phyloP scores from a whole-genome alignment of 2,113 vertebrate genomes.

The Chrysochloris asiatica region DNA sequence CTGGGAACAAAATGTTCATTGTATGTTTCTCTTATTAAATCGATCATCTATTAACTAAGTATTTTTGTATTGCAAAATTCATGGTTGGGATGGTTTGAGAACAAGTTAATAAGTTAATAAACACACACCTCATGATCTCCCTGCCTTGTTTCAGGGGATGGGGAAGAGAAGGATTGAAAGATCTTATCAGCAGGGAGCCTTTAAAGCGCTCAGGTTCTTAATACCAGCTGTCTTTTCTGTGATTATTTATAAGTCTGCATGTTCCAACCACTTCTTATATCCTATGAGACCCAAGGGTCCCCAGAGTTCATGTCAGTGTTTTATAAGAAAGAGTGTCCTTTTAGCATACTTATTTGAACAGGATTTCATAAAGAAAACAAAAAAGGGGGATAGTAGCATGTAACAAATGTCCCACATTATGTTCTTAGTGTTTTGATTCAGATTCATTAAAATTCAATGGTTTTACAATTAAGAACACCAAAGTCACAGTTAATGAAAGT shows the following conservation, averaged over 20 bases:
- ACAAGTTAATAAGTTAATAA: constrained; percentile 4
- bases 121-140: neutral
- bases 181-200: neutral
- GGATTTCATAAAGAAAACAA: constrained; percentile 61
- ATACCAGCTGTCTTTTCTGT: constrained; percentile 5
- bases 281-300: neutral
- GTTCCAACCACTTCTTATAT: constrained; percentile 1
- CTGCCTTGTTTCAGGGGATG: neutral
- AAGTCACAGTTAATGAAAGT: neutral
- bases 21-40: constrained; percentile 80
- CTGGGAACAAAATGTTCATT: constrained; percentile 73
- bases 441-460: constrained; percentile 1
- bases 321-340: constrained; percentile 5
- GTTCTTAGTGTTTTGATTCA: constrained; percentile 22
- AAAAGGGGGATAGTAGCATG: neutral
- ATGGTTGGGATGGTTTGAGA: constrained; percentile 18
- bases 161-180: neutral
- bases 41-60: constrained; percentile 78
- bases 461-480: constrained; percentile 39
- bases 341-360: constrained; percentile 22
- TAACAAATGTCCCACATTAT: neutral
- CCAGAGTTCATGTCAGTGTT: neutral
- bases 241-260: neutral
- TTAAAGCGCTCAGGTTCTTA: constrained; percentile 32
- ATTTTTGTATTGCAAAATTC: constrained; percentile 71